Evolutionary conservation across 2,797 vertebrate species (phyloP), one percentile per base, ranked within the genome.

Genomic region (Aeoliscus strigatus): DNA sequence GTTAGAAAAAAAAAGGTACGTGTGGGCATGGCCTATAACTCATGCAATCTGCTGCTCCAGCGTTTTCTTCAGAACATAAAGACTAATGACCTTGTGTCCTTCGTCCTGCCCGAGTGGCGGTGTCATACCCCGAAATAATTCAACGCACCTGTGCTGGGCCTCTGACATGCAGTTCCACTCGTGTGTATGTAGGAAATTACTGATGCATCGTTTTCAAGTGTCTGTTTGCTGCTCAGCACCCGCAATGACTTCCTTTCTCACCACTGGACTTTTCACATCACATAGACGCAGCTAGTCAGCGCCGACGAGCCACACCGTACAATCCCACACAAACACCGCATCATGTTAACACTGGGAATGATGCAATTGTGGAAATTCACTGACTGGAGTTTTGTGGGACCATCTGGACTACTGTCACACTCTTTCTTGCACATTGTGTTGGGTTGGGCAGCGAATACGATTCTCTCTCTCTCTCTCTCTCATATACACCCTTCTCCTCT

Each of bases 401-500:
- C 38, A 25, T 55, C 25, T 1, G 15, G 35, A 25, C 38, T 17
- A 38, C 32, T 26, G 44, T 40, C 23, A 38, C 26, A 46, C 30
- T 21, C 21, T 58, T 58, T 30, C n/a, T 10, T 29, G 35, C 35
- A 24, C 25, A 31, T 60, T 58, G 44, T 53, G 21, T 38, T 4
- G 18, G 15, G 26, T 8, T 18, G 29, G 32, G 24, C 39, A 33
- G 17, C 44, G 45, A 37, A 14, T 14, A 48, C 1, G n/a, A n/a
- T n/a, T 23, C 13, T 28, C 41, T 28, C 28, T 33, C 32, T 42
- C 16, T 48, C 21, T 27, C 25, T 14, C 21, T 34, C 10, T 6
- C 10, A 31, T 14, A 32, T 41, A 27, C 2, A 29, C n/a, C 34
- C 6, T 52, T 51, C 38, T 49, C 24, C 7, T 39, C 18, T 13